These are phyloP conservation scores for Todiramphus chloris DNA, from an alignment of 2,113 vertebrate genomes.

Conservation along the genomic window DNA sequence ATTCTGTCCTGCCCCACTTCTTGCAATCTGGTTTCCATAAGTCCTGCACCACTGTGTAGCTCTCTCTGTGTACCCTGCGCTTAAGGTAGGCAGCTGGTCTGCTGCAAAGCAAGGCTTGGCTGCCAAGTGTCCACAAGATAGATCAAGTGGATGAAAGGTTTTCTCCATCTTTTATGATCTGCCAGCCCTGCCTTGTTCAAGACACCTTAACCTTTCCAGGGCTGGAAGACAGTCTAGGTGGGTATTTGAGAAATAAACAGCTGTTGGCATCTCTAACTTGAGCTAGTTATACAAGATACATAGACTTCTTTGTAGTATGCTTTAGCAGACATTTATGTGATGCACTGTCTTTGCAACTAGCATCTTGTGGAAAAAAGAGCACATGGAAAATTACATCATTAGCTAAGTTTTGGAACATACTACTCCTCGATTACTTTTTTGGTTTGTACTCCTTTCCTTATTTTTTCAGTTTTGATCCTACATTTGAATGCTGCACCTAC, in stretches of 20 bases:
- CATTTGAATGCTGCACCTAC: neutral
- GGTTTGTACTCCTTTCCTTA: neutral
- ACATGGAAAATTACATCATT: slow-evolving; percentile 59
- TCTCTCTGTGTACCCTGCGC: neutral
- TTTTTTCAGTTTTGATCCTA: neutral
- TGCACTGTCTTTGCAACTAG: neutral
- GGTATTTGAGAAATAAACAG: neutral
- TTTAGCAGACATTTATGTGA: neutral
- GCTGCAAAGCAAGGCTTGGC: neutral
- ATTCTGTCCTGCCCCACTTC: neutral
- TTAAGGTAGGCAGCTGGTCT: neutral
- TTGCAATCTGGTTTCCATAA: neutral
- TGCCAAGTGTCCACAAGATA: neutral
- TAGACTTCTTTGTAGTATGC: neutral
- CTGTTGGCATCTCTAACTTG: neutral
- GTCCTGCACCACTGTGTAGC: neutral
- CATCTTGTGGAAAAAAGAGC: slow-evolving; percentile 18
- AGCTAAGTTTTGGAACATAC: neutral
- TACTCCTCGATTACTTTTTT: neutral
- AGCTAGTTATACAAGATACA: neutral
- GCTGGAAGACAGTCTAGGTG: neutral
- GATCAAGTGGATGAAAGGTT: neutral
- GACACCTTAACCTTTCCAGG: neutral
- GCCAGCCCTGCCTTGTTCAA: neutral
- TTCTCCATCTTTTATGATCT: neutral